phyloP scores from a whole-genome alignment of 2,888 invertebrate genomes.

The Lithophane socia region DNA sequence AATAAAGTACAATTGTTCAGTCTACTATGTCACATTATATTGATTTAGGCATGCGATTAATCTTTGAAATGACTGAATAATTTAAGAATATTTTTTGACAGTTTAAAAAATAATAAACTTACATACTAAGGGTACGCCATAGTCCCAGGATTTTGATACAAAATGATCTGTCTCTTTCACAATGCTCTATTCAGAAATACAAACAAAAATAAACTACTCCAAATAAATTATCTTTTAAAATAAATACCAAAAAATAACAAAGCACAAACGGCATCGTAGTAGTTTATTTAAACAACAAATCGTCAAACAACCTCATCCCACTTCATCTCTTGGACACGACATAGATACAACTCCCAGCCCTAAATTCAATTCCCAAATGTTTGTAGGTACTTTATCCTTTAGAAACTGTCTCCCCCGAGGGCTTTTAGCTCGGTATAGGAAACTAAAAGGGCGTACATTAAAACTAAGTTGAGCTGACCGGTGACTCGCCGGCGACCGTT shows the following conservation, averaged over 20 bases:
- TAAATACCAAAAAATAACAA: background rate
- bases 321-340: conserved; percentile 11
- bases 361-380: conserved; percentile 58
- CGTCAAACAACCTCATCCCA: background rate
- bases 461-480: conserved; percentile 54
- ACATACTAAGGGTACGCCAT: too few relatives aligned
- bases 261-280: background rate
- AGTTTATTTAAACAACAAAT: conserved; percentile 4
- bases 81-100: too few relatives aligned
- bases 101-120: too few relatives aligned
- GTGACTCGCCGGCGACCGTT: conserved; percentile 26
- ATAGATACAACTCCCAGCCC: conserved; percentile 24
- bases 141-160: too few relatives aligned
- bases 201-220: too few relatives aligned
- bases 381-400: conserved; percentile 52
- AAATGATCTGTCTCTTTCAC: background rate
- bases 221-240: background rate
- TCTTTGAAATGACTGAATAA: background rate
- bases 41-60: background rate
- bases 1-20: too few relatives aligned
- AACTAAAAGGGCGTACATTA: conserved; percentile 56
- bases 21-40: background rate
- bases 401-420: conserved; percentile 43
- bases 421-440: conserved; percentile 47
- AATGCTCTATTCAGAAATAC: background rate